phyloP scores from a whole-genome alignment of 2,797 vertebrate species.

The Pantherophis vulpinus region DNA sequence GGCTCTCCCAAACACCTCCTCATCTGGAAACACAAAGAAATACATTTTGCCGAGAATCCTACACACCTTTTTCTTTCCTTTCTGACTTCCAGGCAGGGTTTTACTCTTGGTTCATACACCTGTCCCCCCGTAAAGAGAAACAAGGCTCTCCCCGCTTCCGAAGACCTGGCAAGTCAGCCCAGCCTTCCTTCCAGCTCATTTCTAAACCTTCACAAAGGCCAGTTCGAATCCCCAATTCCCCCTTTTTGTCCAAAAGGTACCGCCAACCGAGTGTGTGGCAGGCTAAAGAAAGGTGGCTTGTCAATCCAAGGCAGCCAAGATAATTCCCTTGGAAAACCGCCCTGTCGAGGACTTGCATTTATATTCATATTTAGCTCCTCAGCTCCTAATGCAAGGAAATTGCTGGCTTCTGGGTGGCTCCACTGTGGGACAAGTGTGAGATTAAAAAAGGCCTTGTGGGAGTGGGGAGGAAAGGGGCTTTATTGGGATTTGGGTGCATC shows the following conservation, averaged over 20 bases:
- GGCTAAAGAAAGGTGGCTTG: background rate
- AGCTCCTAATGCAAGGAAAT: background rate
- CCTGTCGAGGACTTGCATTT: background rate
- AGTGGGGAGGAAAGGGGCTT: background rate
- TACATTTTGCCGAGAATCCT: background rate
- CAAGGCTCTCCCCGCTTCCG: background rate
- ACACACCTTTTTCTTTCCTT: too few species aligned
- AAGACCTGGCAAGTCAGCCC: background rate
- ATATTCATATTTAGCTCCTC: background rate
- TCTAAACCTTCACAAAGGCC: background rate
- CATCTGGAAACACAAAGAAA: background rate
- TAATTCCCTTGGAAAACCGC: constrained; percentile 1
- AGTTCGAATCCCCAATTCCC: background rate
- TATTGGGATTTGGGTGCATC: background rate
- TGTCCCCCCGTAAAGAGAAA: background rate
- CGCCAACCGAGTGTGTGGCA: background rate
- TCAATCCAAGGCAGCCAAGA: background rate
- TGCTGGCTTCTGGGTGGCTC: background rate
- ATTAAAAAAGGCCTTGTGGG: background rate
- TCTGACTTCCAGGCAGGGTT: background rate
- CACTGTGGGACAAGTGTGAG: background rate
- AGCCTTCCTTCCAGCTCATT: background rate
- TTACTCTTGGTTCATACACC: too few species aligned
- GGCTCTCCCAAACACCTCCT: background rate
- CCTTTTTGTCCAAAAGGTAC: background rate